These are phyloP conservation scores for Andrena haemorrhoa DNA, from an alignment of 2,888 invertebrate genomes.

Conservation along the genomic window DNA sequence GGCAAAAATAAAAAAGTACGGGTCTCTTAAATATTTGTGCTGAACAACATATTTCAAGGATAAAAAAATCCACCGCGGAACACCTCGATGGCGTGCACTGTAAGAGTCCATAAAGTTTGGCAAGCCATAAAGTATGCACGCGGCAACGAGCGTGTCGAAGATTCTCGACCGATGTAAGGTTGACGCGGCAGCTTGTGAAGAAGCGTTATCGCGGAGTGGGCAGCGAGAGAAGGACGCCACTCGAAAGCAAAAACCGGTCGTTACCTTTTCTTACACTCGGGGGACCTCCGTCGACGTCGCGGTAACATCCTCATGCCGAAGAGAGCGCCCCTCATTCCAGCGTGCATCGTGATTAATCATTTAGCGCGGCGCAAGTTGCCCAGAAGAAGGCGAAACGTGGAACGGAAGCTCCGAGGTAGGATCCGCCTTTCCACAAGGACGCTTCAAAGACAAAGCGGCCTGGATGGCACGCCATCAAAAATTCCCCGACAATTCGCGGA, in stretches of 20 bases:
- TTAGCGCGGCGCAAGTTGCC: constrained; percentile 3
- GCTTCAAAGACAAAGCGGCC: constrained; percentile 3
- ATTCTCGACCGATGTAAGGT: background rate
- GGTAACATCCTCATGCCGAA: constrained; percentile 71
- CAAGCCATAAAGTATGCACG: no score
- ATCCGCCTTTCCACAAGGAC: constrained; percentile 8
- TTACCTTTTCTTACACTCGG: constrained; percentile 65
- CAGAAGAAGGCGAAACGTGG: background rate
- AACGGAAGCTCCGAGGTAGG: background rate
- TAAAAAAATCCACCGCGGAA: no score
- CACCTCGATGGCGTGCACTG: no score
- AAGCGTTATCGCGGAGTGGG: background rate
- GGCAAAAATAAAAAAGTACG: no score
- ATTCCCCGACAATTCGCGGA: constrained; percentile 12
- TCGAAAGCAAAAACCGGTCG: constrained; percentile 14
- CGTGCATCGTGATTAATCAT: constrained; percentile 76
- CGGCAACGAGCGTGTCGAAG: background rate
- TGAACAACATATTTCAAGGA: no score
- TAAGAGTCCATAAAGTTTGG: no score
- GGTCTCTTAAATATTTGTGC: no score
- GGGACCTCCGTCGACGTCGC: constrained; percentile 48
- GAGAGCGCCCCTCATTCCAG: constrained; percentile 81
- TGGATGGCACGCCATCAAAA: background rate
- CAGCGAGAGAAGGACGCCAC: background rate
- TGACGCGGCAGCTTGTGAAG: background rate